A percentile compares a stretch with the other conserved stretches of the same genome.
These are phyloP conservation scores for Drosophila vallismaia DNA, from an alignment of 2,888 invertebrate genomes.

Conservation along the genomic window DNA sequence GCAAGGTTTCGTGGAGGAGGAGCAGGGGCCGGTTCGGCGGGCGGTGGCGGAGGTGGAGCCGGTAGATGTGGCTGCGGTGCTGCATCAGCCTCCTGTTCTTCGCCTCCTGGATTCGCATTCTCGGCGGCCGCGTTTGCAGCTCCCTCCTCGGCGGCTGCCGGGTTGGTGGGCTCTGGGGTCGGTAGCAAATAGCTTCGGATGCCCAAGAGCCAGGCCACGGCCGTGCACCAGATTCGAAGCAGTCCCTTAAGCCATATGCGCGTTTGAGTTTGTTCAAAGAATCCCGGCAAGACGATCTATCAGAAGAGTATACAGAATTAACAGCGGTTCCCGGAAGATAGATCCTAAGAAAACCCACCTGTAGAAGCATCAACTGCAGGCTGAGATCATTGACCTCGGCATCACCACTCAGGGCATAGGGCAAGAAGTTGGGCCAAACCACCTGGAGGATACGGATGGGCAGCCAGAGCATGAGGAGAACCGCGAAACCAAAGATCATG, in stretches of 20 bases:
- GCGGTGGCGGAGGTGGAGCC: constrained; percentile 71
- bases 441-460: constrained; percentile 94
- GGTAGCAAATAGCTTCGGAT: constrained; percentile 93
- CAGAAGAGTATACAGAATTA: neutral
- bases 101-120: constrained; percentile 60
- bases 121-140: constrained; percentile 32
- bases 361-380: constrained; percentile 94
- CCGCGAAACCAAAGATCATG: constrained; percentile 97
- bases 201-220: constrained; percentile 92
- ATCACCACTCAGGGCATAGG: constrained; percentile 95
- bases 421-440: constrained; percentile 93
- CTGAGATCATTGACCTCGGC: constrained; percentile 97
- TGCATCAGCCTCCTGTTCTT: constrained; percentile 59
- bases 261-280: constrained; percentile 98
- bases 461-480: constrained; percentile 97
- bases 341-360: constrained; percentile 85
- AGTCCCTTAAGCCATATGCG: constrained; percentile 96
- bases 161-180: constrained; percentile 59
- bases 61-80: constrained; percentile 54
- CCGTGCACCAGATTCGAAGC: constrained; percentile 93
- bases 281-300: constrained; percentile 96
- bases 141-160: constrained; percentile 34
- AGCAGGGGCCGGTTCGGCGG: constrained; percentile 82
- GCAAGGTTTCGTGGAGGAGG: constrained; percentile 85
- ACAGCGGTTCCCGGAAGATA: fast-evolving